phyloP scores from a whole-genome alignment of 2,888 invertebrate species.

The Empis livida region DNA sequence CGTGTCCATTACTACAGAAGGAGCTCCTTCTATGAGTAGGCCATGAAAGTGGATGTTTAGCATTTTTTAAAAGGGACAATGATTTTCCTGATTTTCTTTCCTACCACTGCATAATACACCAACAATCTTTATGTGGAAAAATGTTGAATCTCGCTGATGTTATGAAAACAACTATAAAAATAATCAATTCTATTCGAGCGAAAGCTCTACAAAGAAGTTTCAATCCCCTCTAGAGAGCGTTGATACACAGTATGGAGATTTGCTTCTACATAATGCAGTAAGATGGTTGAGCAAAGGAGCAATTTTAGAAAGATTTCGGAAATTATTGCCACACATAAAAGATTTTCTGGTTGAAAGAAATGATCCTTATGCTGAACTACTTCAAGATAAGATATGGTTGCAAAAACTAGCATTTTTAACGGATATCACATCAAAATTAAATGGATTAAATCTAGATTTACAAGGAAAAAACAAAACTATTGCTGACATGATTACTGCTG shows the following conservation, averaged over 20 bases:
- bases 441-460: not conserved
- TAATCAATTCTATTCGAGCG: not conserved
- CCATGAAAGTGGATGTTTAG: conserved; percentile 11
- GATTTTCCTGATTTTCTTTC: not conserved
- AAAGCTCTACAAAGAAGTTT: not conserved
- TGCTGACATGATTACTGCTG: not conserved
- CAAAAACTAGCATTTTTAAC: not conserved
- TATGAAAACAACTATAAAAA: not conserved
- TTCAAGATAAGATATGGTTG: not conserved
- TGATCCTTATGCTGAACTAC: not conserved
- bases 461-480: conserved; percentile 1
- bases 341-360: not conserved
- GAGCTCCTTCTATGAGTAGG: conserved; percentile 15
- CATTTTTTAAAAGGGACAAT: not conserved
- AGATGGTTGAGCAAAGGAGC: not conserved
- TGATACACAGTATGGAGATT: not conserved
- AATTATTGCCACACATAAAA: not conserved
- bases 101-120: conserved; percentile 1
- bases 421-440: not conserved
- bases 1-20: conserved; percentile 14
- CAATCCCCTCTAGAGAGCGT: not conserved
- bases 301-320: not conserved
- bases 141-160: not conserved
- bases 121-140: not conserved
- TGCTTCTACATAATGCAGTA: not conserved